Base-by-base conservation (phyloP, 2,888 invertebrate genomes). In the Myopa tessellatipennis region DNA sequence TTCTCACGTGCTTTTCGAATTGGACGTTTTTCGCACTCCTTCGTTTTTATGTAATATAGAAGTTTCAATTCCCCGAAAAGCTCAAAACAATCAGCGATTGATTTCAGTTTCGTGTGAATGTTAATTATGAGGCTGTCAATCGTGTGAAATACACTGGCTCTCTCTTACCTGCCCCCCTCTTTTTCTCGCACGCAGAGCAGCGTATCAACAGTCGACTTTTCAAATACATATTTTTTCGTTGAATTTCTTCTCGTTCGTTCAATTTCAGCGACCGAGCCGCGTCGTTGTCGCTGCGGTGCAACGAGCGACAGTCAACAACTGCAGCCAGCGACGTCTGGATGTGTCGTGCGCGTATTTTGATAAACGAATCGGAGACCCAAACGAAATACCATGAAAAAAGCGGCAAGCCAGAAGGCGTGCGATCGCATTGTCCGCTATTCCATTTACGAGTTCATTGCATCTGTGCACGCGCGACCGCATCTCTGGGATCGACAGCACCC, bases 361-460 rank as follows among this genome's bases (percentile, higher is more conserved):
- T 45, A 12, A 12, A 10, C 52, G n/a, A n/a, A 67, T 55, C 50
- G 50, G 4, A 55, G 4, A 52, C 5, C 4, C 36, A 50, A 55
- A 60, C 34, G 7, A 26, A 26, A 1, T 74, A 5, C 55, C 50
- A 40, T 34, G 45, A 68, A 45, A 65, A 74, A 61, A 61, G 63
- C n/a, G 84, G 84, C 84, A 14, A 84, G 84, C 58, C 82, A 83
- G 71, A 85, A 84, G 76, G 81, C 82, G 12, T 84, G 83, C 40
- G 79, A 63, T 76, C 74, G 74, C 50, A 58, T 34, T 55, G 45
- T 76, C 26, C 72, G 82, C 1, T 85, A 84, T 58, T 84, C 84
- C 4, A 84, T 85, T 83, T 83, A 83, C 52, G 84, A 86, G 63
- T 85, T 85, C 7, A 84, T 85, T 45, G 81, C 83, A 10, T 82